Conservation (phyloP, 2,113 vertebrate species). For the Syrmaticus mikado region DNA sequence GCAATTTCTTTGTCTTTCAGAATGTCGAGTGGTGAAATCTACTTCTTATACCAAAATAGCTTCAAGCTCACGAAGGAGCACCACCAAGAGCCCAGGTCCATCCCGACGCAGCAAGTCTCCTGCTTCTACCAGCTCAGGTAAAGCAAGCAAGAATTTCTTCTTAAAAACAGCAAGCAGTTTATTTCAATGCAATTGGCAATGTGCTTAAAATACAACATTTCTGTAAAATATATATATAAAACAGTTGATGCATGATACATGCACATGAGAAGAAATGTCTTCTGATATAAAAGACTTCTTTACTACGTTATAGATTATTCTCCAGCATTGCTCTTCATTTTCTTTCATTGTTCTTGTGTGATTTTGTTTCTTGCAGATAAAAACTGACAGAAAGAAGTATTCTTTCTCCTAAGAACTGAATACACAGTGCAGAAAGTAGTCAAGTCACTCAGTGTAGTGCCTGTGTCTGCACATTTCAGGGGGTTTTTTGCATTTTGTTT, state of each 20-base stretch:
- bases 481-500: background rate
- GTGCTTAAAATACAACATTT: background rate
- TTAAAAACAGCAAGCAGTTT: background rate
- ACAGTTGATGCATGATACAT: too few relatives aligned
- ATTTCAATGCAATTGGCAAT: background rate
- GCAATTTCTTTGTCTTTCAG: slow-evolving; percentile 76
- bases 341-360: background rate
- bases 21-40: slow-evolving; percentile 96
- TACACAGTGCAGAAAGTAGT: background rate
- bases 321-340: background rate
- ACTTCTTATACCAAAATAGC: slow-evolving; percentile 95
- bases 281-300: background rate
- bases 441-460: background rate
- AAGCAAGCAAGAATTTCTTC: background rate
- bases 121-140: slow-evolving; percentile 93
- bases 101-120: slow-evolving; percentile 96
- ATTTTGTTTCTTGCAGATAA: background rate
- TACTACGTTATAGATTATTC: background rate
- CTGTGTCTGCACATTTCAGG: background rate
- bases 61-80: slow-evolving; percentile 84
- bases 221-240: background rate
- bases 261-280: background rate
- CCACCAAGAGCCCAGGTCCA: slow-evolving; percentile 87
- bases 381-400: background rate
- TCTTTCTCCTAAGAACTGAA: background rate